Base-by-base conservation (phyloP, 92 coral and sea anemone species). In the Epizoanthus fatuus region DNA sequence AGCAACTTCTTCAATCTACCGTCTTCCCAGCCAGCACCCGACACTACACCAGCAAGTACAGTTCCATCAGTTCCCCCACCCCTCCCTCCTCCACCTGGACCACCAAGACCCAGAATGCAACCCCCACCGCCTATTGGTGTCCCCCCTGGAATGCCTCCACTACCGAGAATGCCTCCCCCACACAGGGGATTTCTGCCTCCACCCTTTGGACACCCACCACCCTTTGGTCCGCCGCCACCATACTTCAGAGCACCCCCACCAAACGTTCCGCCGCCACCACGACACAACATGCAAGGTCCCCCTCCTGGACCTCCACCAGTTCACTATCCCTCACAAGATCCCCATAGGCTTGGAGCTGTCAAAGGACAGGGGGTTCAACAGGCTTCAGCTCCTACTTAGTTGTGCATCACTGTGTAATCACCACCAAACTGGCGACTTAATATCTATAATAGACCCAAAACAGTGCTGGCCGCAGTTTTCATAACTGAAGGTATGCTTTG, bases 311-410 rank as follows among this genome's bases (percentile, higher is more conserved):
- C 98, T 4, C 96, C 95, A 39, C 93, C 98, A 11, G 95, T 97
- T 51, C 99, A 97, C 78, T 97, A 97, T 73, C 99, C 99, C 39
- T 97, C 99, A 0, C 99, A 97, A 79, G 99, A 97, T 70, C 99
- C 99, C 64, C 99, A 97, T 63, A 92, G 99, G 49, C 78, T 97
- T 83, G 99, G 99, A 22, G 95, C 99, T 37, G 93, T 89, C 5
- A 95, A 95, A 44, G 96, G 92, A 32, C 92, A 94, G 64, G 94
- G 92, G 69, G 96, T 90, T 5, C 85, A 84, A 44, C 86, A 83
- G 47, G 74, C 81, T 14, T 77, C 76, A 15, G 81, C 42, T 70
- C 79, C 70, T 47, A 63, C 72, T 9, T 69, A 59, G 70, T 79
- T 5, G 57, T 79, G 14, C 63, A 73, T 78, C 8, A 90, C 83